Evolutionary conservation across 1,140 invertebrate genomes (phyloP).

Genomic region (Cotesia glomerata): DNA sequence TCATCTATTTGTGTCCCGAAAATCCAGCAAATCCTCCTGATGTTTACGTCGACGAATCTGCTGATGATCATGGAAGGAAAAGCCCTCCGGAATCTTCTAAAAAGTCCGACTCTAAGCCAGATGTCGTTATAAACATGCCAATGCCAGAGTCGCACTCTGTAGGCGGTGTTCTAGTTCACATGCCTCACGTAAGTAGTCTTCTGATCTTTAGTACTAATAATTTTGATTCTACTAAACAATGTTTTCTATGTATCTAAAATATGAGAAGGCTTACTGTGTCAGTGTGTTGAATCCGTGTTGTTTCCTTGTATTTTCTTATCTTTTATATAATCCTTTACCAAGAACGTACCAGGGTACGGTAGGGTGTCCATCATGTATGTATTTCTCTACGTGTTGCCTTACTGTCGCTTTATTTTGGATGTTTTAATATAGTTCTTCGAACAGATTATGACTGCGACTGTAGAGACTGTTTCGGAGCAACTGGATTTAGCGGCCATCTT

Average conservation of each 20-base stretch:
- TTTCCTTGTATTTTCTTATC: too few relatives aligned
- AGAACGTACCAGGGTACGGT: slow-evolving; percentile 40
- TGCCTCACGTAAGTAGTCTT: slow-evolving; percentile 83
- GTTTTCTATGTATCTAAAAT: neutral
- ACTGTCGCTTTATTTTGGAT: slow-evolving; percentile 46
- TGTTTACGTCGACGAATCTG: slow-evolving; percentile 70
- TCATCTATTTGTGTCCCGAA: slow-evolving; percentile 80
- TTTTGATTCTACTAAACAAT: neutral
- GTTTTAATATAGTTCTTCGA: slow-evolving; percentile 62
- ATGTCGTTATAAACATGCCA: slow-evolving; percentile 71
- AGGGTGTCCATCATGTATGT: slow-evolving; percentile 44
- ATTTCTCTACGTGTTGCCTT: neutral
- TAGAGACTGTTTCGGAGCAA: slow-evolving; percentile 90
- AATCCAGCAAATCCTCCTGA: slow-evolving; percentile 78
- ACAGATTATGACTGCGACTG: slow-evolving; percentile 91
- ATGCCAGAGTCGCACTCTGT: slow-evolving; percentile 76
- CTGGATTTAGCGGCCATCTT: slow-evolving; percentile 81
- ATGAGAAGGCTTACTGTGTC: neutral
- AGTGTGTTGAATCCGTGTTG: too few relatives aligned
- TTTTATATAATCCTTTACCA: too few relatives aligned
- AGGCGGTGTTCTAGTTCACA: slow-evolving; percentile 83
- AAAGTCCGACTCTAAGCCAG: slow-evolving; percentile 68
- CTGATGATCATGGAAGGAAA: slow-evolving; percentile 69
- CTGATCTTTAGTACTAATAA: slow-evolving; percentile 33
- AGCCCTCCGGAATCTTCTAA: slow-evolving; percentile 72